Percentiles rank a stretch among this genome's conserved stretches.
Evolutionary conservation across 2,113 vertebrate species (phyloP).

Genomic region (Peucedramus taeniatus): DNA sequence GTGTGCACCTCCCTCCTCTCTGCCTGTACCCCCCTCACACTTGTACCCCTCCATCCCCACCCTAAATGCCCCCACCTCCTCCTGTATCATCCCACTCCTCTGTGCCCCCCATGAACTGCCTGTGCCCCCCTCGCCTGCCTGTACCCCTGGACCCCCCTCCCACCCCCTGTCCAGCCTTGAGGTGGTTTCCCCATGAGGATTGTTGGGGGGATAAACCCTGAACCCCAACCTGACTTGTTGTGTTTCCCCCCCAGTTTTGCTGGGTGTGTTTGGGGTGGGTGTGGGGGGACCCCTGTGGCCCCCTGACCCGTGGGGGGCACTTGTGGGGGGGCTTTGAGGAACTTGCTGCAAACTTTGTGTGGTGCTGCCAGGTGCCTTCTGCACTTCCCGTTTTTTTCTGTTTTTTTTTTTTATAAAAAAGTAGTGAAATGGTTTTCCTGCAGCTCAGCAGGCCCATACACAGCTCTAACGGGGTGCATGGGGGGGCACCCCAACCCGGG

Average conservation of each 20-base stretch:
- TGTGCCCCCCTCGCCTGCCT: background rate
- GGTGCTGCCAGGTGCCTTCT: background rate
- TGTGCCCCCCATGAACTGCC: too few relatives aligned
- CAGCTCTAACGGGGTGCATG: fast-evolving
- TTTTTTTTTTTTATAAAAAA: background rate
- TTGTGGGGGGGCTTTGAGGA: background rate
- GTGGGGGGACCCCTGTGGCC: background rate
- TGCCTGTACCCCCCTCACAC: too few relatives aligned
- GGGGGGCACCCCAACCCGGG: background rate
- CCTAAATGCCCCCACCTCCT: too few relatives aligned
- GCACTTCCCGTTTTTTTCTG: background rate
- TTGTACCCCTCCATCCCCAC: too few relatives aligned
- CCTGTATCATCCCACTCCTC: too few relatives aligned
- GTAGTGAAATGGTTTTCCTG: background rate
- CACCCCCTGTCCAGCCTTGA: background rate
- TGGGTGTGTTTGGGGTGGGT: background rate
- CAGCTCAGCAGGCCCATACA: background rate
- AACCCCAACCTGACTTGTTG: background rate
- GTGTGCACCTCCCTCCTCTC: too few relatives aligned
- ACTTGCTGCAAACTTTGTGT: background rate
- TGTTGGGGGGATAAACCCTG: background rate
- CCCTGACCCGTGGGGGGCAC: fast-evolving
- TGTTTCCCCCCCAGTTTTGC: fast-evolving
- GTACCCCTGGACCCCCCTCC: too few relatives aligned
- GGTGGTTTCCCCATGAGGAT: too few relatives aligned